Evolutionary conservation across 2,113 vertebrate genomes (phyloP).

Genomic region (Physeter macrocephalus): DNA sequence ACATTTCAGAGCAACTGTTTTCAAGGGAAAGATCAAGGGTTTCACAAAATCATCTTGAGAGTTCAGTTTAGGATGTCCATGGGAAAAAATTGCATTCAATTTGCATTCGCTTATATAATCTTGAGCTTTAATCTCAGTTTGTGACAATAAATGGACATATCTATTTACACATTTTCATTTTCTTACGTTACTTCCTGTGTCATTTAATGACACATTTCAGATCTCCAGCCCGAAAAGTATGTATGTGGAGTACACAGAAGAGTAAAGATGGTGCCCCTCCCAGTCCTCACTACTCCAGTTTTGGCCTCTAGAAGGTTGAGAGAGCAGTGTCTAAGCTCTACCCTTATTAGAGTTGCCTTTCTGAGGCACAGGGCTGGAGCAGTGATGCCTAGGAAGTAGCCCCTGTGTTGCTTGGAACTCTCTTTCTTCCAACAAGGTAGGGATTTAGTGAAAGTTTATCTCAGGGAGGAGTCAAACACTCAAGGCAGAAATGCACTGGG

Average conservation of each 20-base stretch:
- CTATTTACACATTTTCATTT: background rate
- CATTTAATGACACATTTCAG: background rate
- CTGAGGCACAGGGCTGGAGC: background rate
- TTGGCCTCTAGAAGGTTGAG: background rate
- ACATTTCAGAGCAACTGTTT: background rate
- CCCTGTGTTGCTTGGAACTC: background rate
- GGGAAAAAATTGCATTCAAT: background rate
- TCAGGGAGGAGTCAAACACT: background rate
- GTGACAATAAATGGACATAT: background rate
- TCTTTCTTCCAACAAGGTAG: background rate
- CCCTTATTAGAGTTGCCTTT: background rate
- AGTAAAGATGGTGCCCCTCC: background rate
- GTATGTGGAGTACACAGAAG: background rate
- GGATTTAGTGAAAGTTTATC: background rate
- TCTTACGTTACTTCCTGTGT: background rate
- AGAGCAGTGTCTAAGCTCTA: background rate
- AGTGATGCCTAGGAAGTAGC: background rate
- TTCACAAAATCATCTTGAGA: background rate
- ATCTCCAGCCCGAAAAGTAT: background rate
- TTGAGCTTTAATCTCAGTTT: slow-evolving; percentile 4
- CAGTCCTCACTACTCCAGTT: background rate
- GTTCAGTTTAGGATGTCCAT: background rate
- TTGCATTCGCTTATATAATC: background rate
- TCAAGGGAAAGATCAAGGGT: background rate
- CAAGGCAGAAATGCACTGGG: background rate